phyloP scores from a whole-genome alignment of 2,113 vertebrate genomes.

The Calidris pygmaea region DNA sequence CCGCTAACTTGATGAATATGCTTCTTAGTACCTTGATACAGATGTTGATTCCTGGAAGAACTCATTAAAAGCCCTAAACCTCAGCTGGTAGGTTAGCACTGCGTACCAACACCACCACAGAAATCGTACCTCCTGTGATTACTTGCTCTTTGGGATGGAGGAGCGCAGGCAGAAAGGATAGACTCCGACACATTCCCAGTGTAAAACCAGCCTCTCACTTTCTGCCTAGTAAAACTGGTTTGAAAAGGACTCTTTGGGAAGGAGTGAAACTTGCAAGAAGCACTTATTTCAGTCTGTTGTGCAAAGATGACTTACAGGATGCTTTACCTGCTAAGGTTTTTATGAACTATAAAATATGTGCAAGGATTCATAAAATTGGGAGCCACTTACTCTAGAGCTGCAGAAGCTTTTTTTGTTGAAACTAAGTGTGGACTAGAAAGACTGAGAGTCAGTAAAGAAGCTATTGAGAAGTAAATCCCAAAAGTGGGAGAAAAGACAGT shows the following conservation, averaged over 20 bases:
- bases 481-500: not conserved
- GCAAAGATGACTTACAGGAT: not conserved
- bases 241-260: not conserved
- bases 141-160: not conserved
- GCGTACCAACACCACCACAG: not conserved
- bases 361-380: not conserved
- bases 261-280: not conserved
- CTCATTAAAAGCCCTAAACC: not conserved
- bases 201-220: not conserved
- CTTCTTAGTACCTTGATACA: not conserved
- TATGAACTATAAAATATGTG: not conserved
- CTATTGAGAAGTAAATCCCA: not conserved
- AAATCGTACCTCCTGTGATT: not conserved
- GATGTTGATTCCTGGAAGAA: not conserved
- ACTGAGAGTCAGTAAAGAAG: not conserved
- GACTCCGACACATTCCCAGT: fast-evolving
- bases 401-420: not conserved
- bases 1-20: not conserved
- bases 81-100: not conserved
- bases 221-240: not conserved
- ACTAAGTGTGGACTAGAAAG: not conserved
- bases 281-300: not conserved
- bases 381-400: not conserved
- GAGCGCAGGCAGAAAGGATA: not conserved
- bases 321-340: not conserved